Percentiles rank a stretch among this genome's conserved stretches.
phyloP scores from a whole-genome alignment of 1,140 invertebrate genomes.

The Meloidogyne exigua region DNA sequence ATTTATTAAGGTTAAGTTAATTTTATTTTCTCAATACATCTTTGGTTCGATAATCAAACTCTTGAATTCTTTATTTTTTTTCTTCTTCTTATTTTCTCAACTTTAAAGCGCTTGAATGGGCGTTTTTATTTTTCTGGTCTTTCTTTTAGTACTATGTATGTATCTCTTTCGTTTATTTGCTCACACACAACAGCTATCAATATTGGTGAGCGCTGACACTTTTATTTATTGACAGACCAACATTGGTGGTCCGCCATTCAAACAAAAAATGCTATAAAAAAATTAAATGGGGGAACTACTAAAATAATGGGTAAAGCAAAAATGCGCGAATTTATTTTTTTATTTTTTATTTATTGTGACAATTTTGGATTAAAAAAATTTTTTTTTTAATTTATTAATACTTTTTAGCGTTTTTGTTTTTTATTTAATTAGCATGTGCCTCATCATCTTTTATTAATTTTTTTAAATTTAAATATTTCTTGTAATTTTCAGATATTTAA shows the following conservation, averaged over 20 bases:
- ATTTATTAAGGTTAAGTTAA: no score
- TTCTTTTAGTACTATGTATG: neutral
- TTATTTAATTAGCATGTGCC: neutral
- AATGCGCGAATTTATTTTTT: conserved; percentile 3
- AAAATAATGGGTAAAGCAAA: neutral
- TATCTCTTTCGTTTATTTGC: conserved; percentile 5
- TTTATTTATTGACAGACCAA: neutral
- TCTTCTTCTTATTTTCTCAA: no score
- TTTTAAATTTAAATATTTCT: neutral
- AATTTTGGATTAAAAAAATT: neutral
- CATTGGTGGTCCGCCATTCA: neutral
- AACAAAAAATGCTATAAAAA: neutral
- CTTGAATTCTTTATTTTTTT: no score
- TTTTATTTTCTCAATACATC: no score
- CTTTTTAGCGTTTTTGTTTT: no score
- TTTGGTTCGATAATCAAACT: no score
- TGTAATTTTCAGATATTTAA: neutral
- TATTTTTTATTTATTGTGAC: neutral
- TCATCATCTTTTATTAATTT: no score
- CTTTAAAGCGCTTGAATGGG: neutral
- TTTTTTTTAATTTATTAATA: neutral
- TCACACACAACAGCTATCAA: neutral
- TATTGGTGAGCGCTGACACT: neutral
- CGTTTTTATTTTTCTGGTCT: neutral
- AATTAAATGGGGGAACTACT: neutral